A percentile compares a stretch with the other conserved stretches of the same genome.
Evolutionary conservation across 2,888 invertebrate genomes (phyloP).

Genomic region (Spialia ferax): DNA sequence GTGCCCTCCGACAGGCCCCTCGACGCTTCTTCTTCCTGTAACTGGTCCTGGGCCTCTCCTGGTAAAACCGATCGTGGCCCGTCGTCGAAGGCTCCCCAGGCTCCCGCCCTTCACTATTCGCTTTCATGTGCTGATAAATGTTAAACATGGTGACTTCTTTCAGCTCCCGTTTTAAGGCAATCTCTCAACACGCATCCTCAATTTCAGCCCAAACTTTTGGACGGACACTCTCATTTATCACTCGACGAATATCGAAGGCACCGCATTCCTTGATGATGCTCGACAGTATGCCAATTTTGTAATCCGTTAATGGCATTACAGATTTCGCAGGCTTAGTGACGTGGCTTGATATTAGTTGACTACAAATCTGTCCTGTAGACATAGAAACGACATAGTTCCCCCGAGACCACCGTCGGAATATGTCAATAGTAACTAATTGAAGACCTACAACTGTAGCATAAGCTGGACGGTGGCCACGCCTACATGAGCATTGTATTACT

Average conservation of each 20-base stretch:
- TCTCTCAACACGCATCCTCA: conserved; percentile 7
- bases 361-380: conserved; percentile 31
- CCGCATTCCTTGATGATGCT: conserved; percentile 30
- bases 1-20: not conserved
- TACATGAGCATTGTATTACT: conserved; percentile 51
- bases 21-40: conserved; percentile 84
- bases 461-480: conserved; percentile 56
- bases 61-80: conserved; percentile 93
- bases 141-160: conserved; percentile 89
- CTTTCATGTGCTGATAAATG: conserved; percentile 90
- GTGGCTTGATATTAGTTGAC: conserved; percentile 21
- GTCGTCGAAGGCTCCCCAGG: conserved; percentile 88
- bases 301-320: conserved; percentile 37
- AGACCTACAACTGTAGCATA: conserved; percentile 69
- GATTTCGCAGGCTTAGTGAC: conserved; percentile 36
- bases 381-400: conserved; percentile 50
- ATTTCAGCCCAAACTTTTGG: conserved; percentile 10
- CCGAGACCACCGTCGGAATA: conserved; percentile 60
- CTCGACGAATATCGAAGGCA: conserved; percentile 13
- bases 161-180: not conserved
- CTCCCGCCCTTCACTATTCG: conserved; percentile 81
- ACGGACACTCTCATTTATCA: conserved; percentile 20
- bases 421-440: conserved; percentile 79
- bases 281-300: conserved; percentile 25
- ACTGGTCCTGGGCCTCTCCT: conserved; percentile 86